Evolutionary conservation across 2,888 invertebrate genomes (phyloP).

Genomic region (Cyclophora punctaria): DNA sequence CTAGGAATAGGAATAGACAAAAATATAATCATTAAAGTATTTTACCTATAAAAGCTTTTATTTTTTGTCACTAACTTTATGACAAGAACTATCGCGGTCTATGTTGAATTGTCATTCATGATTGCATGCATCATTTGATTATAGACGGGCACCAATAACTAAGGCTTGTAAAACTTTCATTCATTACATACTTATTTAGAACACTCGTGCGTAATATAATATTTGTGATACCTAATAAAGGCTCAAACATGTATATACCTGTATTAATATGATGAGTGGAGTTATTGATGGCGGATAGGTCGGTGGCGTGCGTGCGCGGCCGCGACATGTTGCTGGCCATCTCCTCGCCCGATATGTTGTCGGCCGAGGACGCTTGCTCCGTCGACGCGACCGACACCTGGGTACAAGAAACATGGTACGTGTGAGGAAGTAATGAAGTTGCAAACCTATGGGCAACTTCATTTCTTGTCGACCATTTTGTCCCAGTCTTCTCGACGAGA

Average conservation of each 20-base stretch:
- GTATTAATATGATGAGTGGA: conserved; percentile 79
- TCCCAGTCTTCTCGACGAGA: no score
- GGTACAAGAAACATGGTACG: background rate
- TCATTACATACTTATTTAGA: background rate
- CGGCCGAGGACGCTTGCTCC: conserved; percentile 96
- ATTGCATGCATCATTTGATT: no score
- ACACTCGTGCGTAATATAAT: background rate
- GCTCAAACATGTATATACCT: conserved; percentile 29
- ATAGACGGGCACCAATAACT: no score
- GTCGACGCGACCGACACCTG: conserved; percentile 90
- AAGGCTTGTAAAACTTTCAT: background rate
- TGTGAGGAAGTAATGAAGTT: no score
- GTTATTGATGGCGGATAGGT: conserved; percentile 82
- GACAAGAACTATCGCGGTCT: no score
- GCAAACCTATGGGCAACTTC: no score
- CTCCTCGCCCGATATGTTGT: conserved; percentile 93
- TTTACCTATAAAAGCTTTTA: no score
- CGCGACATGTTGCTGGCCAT: conserved; percentile 82
- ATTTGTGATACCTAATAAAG: background rate
- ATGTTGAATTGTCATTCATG: no score
- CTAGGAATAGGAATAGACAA: no score
- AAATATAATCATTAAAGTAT: background rate
- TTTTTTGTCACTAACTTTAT: no score
- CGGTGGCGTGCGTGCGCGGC: conserved; percentile 68
- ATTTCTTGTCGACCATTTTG: no score